Base-by-base conservation (phyloP, 2,113 vertebrate genomes). In the Zosterops japonicus region DNA sequence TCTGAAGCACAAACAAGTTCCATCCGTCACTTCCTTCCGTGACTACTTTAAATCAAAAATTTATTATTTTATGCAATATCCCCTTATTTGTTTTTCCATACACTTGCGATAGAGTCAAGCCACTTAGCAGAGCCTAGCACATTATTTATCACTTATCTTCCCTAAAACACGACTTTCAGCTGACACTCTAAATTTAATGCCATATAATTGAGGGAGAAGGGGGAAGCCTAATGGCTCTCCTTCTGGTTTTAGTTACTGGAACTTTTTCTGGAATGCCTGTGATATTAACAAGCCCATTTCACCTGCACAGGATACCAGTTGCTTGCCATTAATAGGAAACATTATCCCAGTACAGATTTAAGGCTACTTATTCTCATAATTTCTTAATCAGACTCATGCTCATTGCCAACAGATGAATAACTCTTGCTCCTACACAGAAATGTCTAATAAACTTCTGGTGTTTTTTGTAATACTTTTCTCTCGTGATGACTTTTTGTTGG, bases 81-180 rank as follows among this genome's bases (percentile, higher is more conserved):
- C 83, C 50, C 50, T 69, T 89, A 81, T 95, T 96, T 94, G 89
- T 74, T 97, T 94, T 96, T 86, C 92, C 92, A 79, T 36, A 19
- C 5, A 14, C 50, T 59, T 61, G 29, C 0, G 39, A 69, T 82
- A 92, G 85, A 59, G 83, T 46, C 9, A 23, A 93, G 84, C 27
- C 86, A 83, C 60, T 95, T 94, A 94, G 88, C 72, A 76, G 60
- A 83, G 14, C 47, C 76, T 59, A 89, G 87, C 53, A 83, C 42
- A 49, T 88, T 94, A 72, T 85, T 93, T 75, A 88, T 93, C 83
- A 85, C 57, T 92, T 92, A 88, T 57, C 72, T 92, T 83, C 77
- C 27, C 35, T 91, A 91, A 92, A 89, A 86, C 17, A 76, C 0
- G 5, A 57, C 64, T 96, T 92, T 83, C 64, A 78, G n/a, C 36